phyloP scores from a whole-genome alignment of 2,797 vertebrate genomes.

The Taenioides sp. region DNA sequence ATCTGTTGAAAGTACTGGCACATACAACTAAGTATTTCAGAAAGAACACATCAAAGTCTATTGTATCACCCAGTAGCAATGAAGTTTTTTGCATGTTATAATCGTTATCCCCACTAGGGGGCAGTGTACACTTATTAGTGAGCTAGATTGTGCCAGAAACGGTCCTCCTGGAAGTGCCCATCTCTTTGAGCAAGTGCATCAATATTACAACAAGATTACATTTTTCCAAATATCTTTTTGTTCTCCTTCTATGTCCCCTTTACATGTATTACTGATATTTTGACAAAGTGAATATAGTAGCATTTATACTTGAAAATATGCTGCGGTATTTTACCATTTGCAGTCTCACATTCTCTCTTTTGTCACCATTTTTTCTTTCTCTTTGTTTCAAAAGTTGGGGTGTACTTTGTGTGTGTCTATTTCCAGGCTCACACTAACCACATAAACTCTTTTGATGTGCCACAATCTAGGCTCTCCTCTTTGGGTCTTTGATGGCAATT shows the following conservation, averaged over 20 bases:
- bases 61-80: background rate
- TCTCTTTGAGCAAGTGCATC: slow-evolving; percentile 30
- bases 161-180: slow-evolving; percentile 37
- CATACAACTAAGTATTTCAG: background rate
- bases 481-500: slow-evolving; percentile 62
- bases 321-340: too few relatives aligned
- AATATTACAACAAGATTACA: slow-evolving; percentile 3
- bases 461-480: slow-evolving; percentile 64
- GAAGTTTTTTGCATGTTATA: background rate
- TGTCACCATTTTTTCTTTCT: slow-evolving; percentile 18
- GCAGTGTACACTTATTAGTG: slow-evolving; percentile 87
- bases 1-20: background rate
- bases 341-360: background rate
- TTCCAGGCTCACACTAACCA: slow-evolving; percentile 69
- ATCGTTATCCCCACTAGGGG: slow-evolving; percentile 83
- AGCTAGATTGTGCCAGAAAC: slow-evolving; percentile 31
- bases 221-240: background rate
- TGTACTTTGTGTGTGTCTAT: slow-evolving; percentile 63
- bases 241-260: background rate
- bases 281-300: background rate
- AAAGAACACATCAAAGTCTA: background rate
- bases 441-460: slow-evolving; percentile 73
- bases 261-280: background rate
- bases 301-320: too few relatives aligned
- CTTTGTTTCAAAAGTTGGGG: slow-evolving; percentile 27